Evolutionary conservation across 2,888 invertebrate species (phyloP), one percentile per base, ranked within the genome.

Genomic region (Mythimna lalbum): DNA sequence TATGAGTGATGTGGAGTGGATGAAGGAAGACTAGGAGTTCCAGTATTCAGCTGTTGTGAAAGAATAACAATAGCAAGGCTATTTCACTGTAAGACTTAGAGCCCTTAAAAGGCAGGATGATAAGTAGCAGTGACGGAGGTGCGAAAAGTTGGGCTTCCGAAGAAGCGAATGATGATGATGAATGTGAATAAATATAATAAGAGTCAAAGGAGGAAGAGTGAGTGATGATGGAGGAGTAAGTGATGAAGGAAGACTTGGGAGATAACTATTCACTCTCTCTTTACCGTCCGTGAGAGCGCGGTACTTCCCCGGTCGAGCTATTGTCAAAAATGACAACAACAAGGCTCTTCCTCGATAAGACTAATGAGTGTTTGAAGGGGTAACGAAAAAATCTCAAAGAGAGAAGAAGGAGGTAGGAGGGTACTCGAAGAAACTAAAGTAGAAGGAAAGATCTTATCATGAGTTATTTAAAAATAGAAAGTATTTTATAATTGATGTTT

Each of bases 301-400:
- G 76, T 78, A 66, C 53, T 73, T 63, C 55, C 73, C 68, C 60
- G 63, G 63, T 47, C 49, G 73, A 78, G 52, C 52, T 19, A 53
- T 1, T 49, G 23, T 14, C 55, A 39, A 10, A 5, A 2, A 33
- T 19, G 21, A 49, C 55, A n/a, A n/a, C 43, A 65, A 50, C 52
- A 55, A n/a, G 64, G 47, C 64, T 75, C 52, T 63, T 21, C 50
- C 69, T 56, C 50, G n/a, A 21, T 21, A 47, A 6, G n/a, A 43
- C 4, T 21, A 1, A 4, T 3, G 19, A 10, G 27, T 19, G 2
- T 27, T 53, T 53, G 23, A 17, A 9, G 4, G 14, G 14, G 1
- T 39, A 3, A 39, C 0, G 0, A 39, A 39, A 39, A 14, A 39
- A 39, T 36, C 36, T 12, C 36, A 36, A 36, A 9, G 9, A 2